A percentile compares a stretch with the other conserved stretches of the same genome.
These are phyloP conservation scores for Scartelaos histophorus DNA, from an alignment of 2,113 vertebrate species.

Conservation along the genomic window DNA sequence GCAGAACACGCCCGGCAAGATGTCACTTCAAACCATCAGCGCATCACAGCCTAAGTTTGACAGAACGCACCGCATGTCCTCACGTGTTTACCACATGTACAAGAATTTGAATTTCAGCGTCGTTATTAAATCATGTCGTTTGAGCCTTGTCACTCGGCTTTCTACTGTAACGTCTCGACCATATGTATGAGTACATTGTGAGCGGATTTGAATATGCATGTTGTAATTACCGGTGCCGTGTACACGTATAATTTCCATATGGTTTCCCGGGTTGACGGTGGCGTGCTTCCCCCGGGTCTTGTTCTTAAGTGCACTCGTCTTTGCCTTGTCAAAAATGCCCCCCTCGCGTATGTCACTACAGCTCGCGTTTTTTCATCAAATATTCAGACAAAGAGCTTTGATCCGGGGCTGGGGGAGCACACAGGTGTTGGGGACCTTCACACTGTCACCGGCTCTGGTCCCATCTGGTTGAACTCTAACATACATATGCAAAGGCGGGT, in stretches of 20 bases:
- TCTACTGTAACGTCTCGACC: neutral
- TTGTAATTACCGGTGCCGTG: conserved; percentile 8
- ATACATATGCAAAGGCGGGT: conserved; percentile 64
- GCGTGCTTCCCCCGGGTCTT: conserved; percentile 3
- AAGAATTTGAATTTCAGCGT: too few relatives aligned
- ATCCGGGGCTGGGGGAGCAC: conserved; percentile 46
- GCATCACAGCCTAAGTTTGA: too few relatives aligned
- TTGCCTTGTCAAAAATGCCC: conserved; percentile 29
- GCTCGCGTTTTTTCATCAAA: conserved; percentile 55
- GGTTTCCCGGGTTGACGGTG: conserved; percentile 11
- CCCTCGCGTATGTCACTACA: conserved; percentile 25
- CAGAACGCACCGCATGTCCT: too few relatives aligned
- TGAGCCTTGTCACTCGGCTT: neutral
- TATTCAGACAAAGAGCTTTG: conserved; percentile 66
- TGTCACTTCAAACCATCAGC: too few relatives aligned
- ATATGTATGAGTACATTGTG: neutral
- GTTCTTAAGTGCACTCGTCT: conserved; percentile 43
- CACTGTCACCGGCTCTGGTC: conserved; percentile 56
- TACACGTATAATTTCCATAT: conserved; percentile 20
- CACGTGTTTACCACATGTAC: too few relatives aligned
- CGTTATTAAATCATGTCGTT: neutral
- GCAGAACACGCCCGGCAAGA: too few relatives aligned
- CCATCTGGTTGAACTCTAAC: conserved; percentile 61
- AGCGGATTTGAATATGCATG: neutral
- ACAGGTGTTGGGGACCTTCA: conserved; percentile 61